Evolutionary conservation across 1,140 invertebrate genomes (phyloP).

Genomic region (Steinernema khuongi): DNA sequence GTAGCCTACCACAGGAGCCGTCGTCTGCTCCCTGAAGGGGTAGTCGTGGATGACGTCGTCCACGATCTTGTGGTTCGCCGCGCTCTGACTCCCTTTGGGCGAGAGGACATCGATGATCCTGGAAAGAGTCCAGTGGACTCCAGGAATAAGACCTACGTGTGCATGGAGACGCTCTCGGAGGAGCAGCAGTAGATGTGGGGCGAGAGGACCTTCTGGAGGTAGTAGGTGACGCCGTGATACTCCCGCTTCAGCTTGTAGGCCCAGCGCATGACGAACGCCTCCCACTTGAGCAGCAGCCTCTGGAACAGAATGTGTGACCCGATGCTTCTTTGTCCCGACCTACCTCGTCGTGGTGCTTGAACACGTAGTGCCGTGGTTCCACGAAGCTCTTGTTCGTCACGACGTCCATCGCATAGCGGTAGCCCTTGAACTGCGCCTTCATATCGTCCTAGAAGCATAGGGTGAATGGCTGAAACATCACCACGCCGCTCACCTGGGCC

Average conservation of each 20-base stretch:
- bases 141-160: neutral
- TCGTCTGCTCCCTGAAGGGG: neutral
- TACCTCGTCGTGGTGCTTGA: neutral
- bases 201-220: neutral
- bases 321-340: neutral
- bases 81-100: neutral
- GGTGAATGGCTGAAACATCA: neutral
- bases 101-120: neutral
- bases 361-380: neutral
- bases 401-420: neutral
- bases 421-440: neutral
- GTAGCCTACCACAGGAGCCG: neutral
- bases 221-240: neutral
- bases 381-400: neutral
- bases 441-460: neutral
- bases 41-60: neutral
- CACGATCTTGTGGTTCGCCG: neutral
- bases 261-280: neutral
- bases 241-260: conserved; percentile 2
- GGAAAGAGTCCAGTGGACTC: neutral
- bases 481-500: neutral
- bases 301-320: neutral
- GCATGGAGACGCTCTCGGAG: neutral
- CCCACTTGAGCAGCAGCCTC: neutral
- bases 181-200: conserved; percentile 3